Evolutionary conservation across 2,797 vertebrate species (phyloP), one percentile per base, ranked within the genome.

Genomic region (Vespertilio murinus): DNA sequence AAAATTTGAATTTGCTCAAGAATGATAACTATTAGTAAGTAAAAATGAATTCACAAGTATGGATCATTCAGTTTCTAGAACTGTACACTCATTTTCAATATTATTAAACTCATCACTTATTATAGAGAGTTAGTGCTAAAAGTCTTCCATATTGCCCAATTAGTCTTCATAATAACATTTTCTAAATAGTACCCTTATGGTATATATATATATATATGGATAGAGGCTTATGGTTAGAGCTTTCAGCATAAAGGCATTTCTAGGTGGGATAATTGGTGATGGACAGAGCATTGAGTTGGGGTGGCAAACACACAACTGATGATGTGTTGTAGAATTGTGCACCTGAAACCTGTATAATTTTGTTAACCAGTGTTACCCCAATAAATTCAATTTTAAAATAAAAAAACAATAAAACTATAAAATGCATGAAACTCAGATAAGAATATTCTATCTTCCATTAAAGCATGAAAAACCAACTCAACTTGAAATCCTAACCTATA

Each of bases 1-100:
- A 93, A 88, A 97, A 96, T 97, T 56, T 89, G 81, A 97, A 97
- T 96, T 97, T 97, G 38, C 77, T 97, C 94, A 95, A 97, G 95
- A 94, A 95, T 79, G 74, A 73, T 40, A 96, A 30, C 89, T 82
- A 54, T 20, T 54, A 9, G 52, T 54, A 88, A 96, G 74, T 94
- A 96, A 98, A 96, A 90, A 54, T 94, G 79, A 86, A 88, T 97
- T 96, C 97, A 96, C 33, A 30, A 25, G 90, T 95, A 90, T 78
- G 90, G 90, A 95, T 97, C 85, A 49, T 92, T 94, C 94, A 91
- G 89, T 97, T 95, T 89, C 95, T 93, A 94, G 93, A 77, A 96
- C 49, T 88, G 6, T 56, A 12, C 91, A 28, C 80, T 97, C 96
- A 90, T 95, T 93, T 94, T 92, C 95, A 97, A 97, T 98, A 97